Evolutionary conservation across 2,888 invertebrate genomes (phyloP), one percentile per base, ranked within the genome.

Genomic region (Monochamus alternatus): DNA sequence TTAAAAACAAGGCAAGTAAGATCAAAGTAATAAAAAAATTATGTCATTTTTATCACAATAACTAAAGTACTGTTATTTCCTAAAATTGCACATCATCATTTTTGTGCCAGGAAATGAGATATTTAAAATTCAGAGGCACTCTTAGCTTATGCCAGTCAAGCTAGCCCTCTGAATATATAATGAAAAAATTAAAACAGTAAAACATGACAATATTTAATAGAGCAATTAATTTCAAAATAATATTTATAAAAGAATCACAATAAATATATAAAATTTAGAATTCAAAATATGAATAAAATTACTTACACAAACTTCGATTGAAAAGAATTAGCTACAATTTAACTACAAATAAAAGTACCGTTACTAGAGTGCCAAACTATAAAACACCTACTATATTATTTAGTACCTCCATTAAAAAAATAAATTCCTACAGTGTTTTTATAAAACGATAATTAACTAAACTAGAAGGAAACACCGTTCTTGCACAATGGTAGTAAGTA

Each of bases 71-170:
- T 64, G 72, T 22, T 73, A 75, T 74, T 74, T 67, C 76, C 73
- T 69, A 66, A 44, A 63, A 74, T 68, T 69, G 63, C 74, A 60
- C 73, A 59, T 44, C 30, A 5, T 31, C 7, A 51, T 55, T 55
- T 4, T 66, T 59, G 66, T 73, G 65, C 66, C 38, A 66, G 65
- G 66, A 73, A 60, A 65, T 58, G 30, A 43, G 59, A 66, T 63
- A 58, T 68, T 69, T 64, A 60, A 69, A 75, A 59, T 77, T 71
- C 52, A 73, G 78, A 79, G 81, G 75, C 72, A 68, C 81, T 75
- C 51, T 69, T 43, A 78, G 80, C 83, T 83, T 83, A 82, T 80
- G 63, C 81, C 78, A 69, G 81, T 80, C 83, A 82, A 83, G 82
- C 75, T 80, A 80, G 81, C 75, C 78, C 83, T 83, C 81, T 69